Percentiles rank a stretch among this genome's conserved stretches.
Conservation (phyloP, 2,797 vertebrate genomes). For the Mormyrus hasselquistii region DNA sequence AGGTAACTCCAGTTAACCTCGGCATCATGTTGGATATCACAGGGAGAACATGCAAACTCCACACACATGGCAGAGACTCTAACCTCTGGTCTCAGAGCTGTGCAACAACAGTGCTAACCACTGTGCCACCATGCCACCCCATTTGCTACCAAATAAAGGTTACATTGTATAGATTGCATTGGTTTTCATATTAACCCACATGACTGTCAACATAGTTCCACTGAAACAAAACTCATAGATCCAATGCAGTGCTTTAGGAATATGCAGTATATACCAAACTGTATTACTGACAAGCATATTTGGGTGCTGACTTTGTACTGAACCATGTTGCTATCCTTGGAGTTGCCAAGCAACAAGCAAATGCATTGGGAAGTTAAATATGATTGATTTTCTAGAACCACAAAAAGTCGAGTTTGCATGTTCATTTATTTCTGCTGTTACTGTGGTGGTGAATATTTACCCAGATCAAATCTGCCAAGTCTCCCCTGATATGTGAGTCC, state of each 20-base stretch:
- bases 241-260: not conserved
- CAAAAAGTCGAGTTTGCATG: not conserved
- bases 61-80: not conserved
- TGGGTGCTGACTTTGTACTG: constrained; percentile 52
- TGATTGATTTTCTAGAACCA: constrained; percentile 39
- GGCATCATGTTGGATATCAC: not conserved
- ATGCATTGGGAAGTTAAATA: constrained; percentile 49
- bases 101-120: not conserved
- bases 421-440: too few relatives aligned
- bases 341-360: constrained; percentile 62
- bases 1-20: not conserved
- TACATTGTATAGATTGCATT: not conserved
- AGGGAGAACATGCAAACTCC: not conserved
- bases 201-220: not conserved
- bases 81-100: not conserved
- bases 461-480: too few relatives aligned
- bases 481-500: too few relatives aligned
- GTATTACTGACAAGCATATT: not conserved
- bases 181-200: not conserved
- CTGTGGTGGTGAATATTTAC: too few relatives aligned
- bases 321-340: constrained; percentile 48
- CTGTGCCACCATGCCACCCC: not conserved
- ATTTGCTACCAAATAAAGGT: not conserved
- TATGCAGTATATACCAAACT: not conserved
- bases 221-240: not conserved